Evolutionary conservation across 2,113 vertebrate species (phyloP).

Genomic region (Helogale parvula): DNA sequence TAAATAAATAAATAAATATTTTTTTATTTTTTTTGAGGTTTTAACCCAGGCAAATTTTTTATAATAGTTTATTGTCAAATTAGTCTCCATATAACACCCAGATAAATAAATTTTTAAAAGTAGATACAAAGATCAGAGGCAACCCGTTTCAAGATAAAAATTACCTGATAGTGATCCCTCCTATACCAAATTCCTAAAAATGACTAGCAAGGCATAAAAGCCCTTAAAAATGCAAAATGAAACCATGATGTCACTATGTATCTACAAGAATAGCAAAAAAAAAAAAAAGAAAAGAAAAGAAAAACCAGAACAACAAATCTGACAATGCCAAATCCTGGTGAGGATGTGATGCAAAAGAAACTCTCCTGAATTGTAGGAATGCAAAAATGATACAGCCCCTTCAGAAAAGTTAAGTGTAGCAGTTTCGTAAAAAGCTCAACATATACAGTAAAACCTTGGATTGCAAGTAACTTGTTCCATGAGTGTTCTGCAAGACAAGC

Average conservation of each 20-base stretch:
- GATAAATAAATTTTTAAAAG: too few species aligned
- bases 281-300: too few species aligned
- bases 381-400: background rate
- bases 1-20: too few species aligned
- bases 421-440: background rate
- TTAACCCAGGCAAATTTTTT: too few species aligned
- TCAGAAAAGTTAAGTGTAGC: background rate
- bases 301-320: background rate
- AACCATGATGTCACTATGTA: background rate
- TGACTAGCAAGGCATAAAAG: background rate
- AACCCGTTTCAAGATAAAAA: background rate
- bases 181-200: background rate
- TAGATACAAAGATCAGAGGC: background rate
- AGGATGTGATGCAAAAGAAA: background rate
- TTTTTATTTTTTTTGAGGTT: too few species aligned
- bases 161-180: background rate
- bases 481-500: too few species aligned
- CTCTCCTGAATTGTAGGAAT: background rate
- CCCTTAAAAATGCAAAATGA: background rate
- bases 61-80: too few species aligned
- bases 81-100: too few species aligned
- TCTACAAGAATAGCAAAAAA: background rate
- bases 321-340: background rate
- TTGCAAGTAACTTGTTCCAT: too few species aligned
- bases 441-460: background rate